Evolutionary conservation across 2,113 vertebrate species (phyloP).

Genomic region (Etia nguti): DNA sequence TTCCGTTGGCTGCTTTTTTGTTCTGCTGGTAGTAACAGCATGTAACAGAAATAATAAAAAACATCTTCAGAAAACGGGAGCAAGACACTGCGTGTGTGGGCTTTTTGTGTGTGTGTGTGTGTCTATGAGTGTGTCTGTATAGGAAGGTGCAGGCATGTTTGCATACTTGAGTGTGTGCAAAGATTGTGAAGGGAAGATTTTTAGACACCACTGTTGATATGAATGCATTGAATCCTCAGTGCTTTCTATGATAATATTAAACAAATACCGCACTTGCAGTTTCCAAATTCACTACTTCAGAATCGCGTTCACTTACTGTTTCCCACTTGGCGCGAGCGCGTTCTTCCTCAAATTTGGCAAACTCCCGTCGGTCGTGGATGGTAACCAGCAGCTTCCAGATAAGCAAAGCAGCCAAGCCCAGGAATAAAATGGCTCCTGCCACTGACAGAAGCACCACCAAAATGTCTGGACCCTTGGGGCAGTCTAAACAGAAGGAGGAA

Average conservation of each 20-base stretch:
- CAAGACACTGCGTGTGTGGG: slow-evolving; percentile 28
- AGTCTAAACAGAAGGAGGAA: slow-evolving; percentile 72
- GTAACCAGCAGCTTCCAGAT: slow-evolving; percentile 98
- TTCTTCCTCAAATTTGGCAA: slow-evolving; percentile 95
- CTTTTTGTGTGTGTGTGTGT: not conserved
- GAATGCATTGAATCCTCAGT: not conserved
- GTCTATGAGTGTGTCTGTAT: not conserved
- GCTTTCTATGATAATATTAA: not conserved
- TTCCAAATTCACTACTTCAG: not conserved
- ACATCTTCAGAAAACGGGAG: slow-evolving; percentile 17
- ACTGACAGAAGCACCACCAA: slow-evolving; percentile 89
- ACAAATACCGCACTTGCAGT: not conserved
- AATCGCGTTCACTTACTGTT: slow-evolving; percentile 74
- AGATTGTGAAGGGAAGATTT: not conserved
- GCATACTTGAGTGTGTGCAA: not conserved
- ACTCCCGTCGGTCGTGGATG: slow-evolving; percentile 93
- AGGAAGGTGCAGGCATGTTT: not conserved
- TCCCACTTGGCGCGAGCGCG: slow-evolving; percentile 93
- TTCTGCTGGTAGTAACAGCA: slow-evolving; percentile 65
- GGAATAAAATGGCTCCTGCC: slow-evolving; percentile 87
- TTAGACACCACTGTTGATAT: not conserved
- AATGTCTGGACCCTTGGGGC: slow-evolving; percentile 86
- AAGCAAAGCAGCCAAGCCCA: slow-evolving; percentile 84
- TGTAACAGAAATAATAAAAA: slow-evolving; percentile 55
- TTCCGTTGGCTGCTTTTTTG: slow-evolving; percentile 59